Base-by-base conservation (phyloP, 2,113 vertebrate species). In the Fulica atra region DNA sequence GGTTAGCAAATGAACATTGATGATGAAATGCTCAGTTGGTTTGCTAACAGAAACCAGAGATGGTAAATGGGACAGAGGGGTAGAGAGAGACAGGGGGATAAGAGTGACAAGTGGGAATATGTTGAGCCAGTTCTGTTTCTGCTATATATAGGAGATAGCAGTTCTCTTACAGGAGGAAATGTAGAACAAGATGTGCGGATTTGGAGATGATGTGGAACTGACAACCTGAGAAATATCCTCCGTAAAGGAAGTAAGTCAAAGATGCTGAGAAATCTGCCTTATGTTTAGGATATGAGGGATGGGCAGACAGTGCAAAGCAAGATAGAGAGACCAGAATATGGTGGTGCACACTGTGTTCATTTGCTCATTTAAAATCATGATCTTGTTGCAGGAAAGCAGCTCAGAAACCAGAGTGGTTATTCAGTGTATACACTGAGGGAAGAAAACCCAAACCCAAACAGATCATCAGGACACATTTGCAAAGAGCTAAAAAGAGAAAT, bases 201-300 rank as follows among this genome's bases (percentile, higher is more conserved):
- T 76, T 96, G 88, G 86, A 91, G 88, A 94, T 90, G 96, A 95
- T 94, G 73, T 93, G 82, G 93, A 84, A 92, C 88, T 97, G 96
- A 96, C 96, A 96, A 94, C 80, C 90, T 61, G 95, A 96, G 86
- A 96, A 97, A 95, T 93, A 48, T 66, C 92, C 90, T 90, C 83
- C 81, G 0, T 86, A 92, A 68, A 86, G 93, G 93, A 96, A 95
- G 78, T 83, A 81, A 96, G 69, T 65, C 0, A 0, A 93, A 89
- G 53, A 74, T 81, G 64, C 65, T 81, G 80, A 96, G 92, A 95
- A 95, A 95, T 94, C 59, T 91, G 92, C 81, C 80, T 71, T 91
- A 93, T 95, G 86, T 7, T 54, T 97, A 81, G 88, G 90, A 61
- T 60, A 81, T 44, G 77, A 84, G 53, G 53, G 33, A 68, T 84